Evolutionary conservation across 2,888 invertebrate genomes (phyloP), one percentile per base, ranked within the genome.

Genomic region (Habrosyne pyritoides): DNA sequence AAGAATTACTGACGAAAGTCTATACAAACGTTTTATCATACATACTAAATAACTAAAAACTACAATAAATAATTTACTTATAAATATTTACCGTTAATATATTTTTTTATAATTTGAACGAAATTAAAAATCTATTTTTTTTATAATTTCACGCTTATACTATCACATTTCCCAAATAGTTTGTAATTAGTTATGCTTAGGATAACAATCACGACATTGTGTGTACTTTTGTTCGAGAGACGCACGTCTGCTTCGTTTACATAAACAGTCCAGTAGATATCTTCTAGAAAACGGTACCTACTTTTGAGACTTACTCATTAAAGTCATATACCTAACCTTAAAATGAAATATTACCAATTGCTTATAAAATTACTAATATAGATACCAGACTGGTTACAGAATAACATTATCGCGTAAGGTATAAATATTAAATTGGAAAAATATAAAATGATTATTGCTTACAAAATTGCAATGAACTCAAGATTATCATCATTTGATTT

Each of bases 201-300:
- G 33, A 10, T 30, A 21, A 52, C 26, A 33, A 28, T 46, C 53
- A 50, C 47, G 30, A 33, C 36, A 52, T 36, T 14, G 14, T 36
- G 2, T n/a, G 12, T 36, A 14, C 14, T 36, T 24, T n/a, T 36
- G 36, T 14, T 36, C 7, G 7, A 14, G 14, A 36, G 36, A 14
- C 14, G 14, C 36, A 36, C 36, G 36, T 36, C 33, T 33, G n/a
- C 33, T 33, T 33, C 33, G 33, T 33, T n/a, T 5, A 24, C 24
- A 24, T 24, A 24, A 24, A 24, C 24, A 24, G 24, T 24, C 24
- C n/a, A 7, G 5, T 14, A 14, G 14, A 0, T 36, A 36, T 14
- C 36, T 36, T 14, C 14, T 14, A 36, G 4, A 6, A 7, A 7
- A 14, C 36, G 33, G 33, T 36, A 36, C 24, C 24, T 21, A 21